Evolutionary conservation across 2,888 invertebrate genomes (phyloP).

Genomic region (Callyntrura sp.): DNA sequence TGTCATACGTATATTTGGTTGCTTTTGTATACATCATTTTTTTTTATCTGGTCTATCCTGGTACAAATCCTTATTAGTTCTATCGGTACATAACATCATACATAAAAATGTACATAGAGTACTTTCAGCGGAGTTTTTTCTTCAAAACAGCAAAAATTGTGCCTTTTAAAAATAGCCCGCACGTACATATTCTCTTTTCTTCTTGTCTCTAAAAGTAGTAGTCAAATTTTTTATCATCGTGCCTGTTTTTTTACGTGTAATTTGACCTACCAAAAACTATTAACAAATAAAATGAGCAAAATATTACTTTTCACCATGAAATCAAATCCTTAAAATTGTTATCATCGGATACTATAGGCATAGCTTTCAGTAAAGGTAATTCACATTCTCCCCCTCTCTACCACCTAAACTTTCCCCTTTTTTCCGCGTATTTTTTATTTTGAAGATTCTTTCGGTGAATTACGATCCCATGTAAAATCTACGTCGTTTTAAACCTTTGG

Average conservation of each 20-base stretch:
- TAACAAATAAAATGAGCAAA: conserved; percentile 64
- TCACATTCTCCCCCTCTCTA: background rate
- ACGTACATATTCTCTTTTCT: background rate
- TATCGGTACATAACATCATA: conserved; percentile 7
- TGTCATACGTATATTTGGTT: conserved; percentile 70
- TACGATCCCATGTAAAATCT: conserved; percentile 27
- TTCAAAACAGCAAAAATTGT: background rate
- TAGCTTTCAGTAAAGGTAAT: background rate
- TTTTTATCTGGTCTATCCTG: conserved; percentile 19
- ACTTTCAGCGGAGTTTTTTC: background rate
- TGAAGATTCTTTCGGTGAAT: conserved; percentile 11
- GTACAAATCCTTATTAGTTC: conserved; percentile 27
- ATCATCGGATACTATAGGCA: background rate
- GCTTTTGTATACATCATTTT: conserved; percentile 72
- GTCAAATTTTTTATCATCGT: background rate
- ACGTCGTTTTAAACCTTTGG: conserved; percentile 12
- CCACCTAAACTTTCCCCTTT: background rate
- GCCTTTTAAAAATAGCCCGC: conserved; percentile 47
- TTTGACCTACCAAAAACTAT: conserved; percentile 20
- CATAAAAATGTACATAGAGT: conserved; percentile 12
- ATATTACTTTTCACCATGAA: conserved; percentile 52
- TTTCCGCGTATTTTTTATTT: background rate
- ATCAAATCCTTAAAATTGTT: background rate
- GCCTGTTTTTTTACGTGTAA: background rate
- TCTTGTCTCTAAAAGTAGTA: background rate